A percentile compares a stretch with the other conserved stretches of the same genome.
Evolutionary conservation across 2,888 invertebrate species (phyloP).

Genomic region (Abscondita cerata): DNA sequence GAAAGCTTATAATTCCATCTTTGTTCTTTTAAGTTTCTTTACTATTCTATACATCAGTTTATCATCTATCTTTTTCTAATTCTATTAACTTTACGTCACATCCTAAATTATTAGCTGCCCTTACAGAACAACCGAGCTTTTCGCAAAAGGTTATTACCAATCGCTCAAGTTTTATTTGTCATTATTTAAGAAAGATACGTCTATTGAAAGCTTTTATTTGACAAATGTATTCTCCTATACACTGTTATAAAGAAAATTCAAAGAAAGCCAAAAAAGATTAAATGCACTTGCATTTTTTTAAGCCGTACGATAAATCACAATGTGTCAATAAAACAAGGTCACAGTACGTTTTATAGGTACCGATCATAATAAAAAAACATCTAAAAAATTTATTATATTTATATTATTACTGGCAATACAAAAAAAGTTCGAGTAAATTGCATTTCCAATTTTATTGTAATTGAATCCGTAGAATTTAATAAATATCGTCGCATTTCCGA

Average conservation of each 20-base stretch:
- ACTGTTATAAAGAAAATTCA: not conserved
- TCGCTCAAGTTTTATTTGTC: constrained; percentile 25
- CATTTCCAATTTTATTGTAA: too few relatives aligned
- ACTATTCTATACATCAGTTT: constrained; percentile 20
- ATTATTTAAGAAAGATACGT: constrained; percentile 23
- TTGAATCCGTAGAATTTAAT: too few relatives aligned
- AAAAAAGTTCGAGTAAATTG: too few relatives aligned
- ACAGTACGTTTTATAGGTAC: too few relatives aligned
- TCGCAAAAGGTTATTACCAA: constrained; percentile 26
- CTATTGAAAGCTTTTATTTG: constrained; percentile 10
- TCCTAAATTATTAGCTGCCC: constrained; percentile 21
- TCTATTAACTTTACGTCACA: constrained; percentile 20
- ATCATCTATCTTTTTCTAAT: constrained; percentile 19
- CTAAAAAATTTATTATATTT: too few relatives aligned
- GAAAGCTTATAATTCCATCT: constrained; percentile 26
- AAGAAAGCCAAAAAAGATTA: too few relatives aligned
- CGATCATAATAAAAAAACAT: too few relatives aligned
- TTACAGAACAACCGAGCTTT: constrained; percentile 20
- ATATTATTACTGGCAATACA: too few relatives aligned
- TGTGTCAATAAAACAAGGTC: too few relatives aligned
- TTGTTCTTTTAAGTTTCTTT: constrained; percentile 23
- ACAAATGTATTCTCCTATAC: constrained; percentile 6
- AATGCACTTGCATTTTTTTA: not conserved
- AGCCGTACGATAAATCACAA: not conserved
- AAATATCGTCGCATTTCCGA: not conserved